These are phyloP conservation scores for Chiroxiphia lanceolata DNA, from an alignment of 2,797 vertebrate genomes.

Conservation along the genomic window DNA sequence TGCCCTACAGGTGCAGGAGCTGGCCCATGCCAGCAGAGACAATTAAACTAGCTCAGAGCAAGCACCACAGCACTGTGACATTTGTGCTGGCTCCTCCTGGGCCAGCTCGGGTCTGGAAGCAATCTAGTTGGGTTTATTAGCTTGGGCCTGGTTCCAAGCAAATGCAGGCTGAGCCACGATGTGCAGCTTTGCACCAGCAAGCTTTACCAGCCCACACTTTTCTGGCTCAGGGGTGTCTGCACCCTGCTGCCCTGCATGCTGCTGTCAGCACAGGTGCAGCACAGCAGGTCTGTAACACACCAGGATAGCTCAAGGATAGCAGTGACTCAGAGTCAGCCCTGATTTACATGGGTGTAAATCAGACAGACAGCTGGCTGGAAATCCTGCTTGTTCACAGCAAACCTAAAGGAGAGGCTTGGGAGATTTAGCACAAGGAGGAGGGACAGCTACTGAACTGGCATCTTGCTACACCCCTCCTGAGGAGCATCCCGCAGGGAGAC, in stretches of 20 bases:
- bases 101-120: slow-evolving; percentile 43
- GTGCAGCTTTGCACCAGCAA: not conserved
- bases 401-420: not conserved
- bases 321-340: not conserved
- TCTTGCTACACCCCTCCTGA: not conserved
- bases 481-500: not conserved
- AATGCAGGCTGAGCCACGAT: not conserved
- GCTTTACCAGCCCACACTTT: not conserved
- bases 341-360: not conserved
- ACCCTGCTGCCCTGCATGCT: not conserved
- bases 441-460: not conserved
- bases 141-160: slow-evolving; percentile 27
- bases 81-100: slow-evolving; percentile 12
- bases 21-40: not conserved
- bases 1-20: slow-evolving; percentile 16
- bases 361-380: not conserved
- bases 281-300: not conserved
- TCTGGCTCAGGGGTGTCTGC: not conserved
- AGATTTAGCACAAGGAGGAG: not conserved
- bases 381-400: not conserved
- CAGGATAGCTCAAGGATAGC: not conserved
- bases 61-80: slow-evolving; percentile 1
- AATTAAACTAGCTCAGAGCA: not conserved
- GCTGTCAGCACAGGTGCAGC: slow-evolving; percentile 18
- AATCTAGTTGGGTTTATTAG: slow-evolving; percentile 48